These are phyloP conservation scores for Drosophila tani DNA, from an alignment of 1,140 invertebrate genomes.

Conservation along the genomic window DNA sequence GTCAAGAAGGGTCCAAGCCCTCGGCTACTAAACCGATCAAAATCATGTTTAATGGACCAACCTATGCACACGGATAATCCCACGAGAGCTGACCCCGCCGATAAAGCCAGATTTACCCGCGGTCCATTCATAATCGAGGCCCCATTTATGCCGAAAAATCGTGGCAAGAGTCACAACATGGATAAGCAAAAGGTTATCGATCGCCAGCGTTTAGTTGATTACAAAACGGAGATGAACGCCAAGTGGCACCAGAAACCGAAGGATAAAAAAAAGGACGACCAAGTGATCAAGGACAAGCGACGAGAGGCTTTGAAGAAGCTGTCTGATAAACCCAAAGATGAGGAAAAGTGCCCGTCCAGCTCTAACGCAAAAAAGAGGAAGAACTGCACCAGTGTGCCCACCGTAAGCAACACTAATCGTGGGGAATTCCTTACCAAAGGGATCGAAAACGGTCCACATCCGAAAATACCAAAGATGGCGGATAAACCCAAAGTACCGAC, in stretches of 20 bases:
- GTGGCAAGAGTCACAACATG: constrained; percentile 45
- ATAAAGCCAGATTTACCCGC: background rate
- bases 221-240: constrained; percentile 4
- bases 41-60: background rate
- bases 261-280: constrained; percentile 43
- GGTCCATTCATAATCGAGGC: constrained; percentile 56
- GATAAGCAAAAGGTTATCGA: constrained; percentile 18
- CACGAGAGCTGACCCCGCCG: background rate
- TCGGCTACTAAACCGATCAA: constrained; percentile 12
- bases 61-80: background rate
- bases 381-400: constrained; percentile 35
- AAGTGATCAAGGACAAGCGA: constrained; percentile 54
- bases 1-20: background rate
- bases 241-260: constrained; percentile 48
- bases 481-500: background rate
- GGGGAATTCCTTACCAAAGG: constrained; percentile 65
- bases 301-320: constrained; percentile 69
- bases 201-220: constrained; percentile 41
- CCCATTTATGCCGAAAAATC: constrained; percentile 52
- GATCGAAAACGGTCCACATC: constrained; percentile 10
- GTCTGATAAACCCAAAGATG: constrained; percentile 15
- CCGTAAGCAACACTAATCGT: constrained; percentile 54
- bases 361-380: constrained; percentile 23
- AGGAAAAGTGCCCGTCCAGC: background rate
- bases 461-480: constrained; percentile 29